phyloP scores from a whole-genome alignment of 2,797 vertebrate species.

The Aselliscus stoliczkanus region DNA sequence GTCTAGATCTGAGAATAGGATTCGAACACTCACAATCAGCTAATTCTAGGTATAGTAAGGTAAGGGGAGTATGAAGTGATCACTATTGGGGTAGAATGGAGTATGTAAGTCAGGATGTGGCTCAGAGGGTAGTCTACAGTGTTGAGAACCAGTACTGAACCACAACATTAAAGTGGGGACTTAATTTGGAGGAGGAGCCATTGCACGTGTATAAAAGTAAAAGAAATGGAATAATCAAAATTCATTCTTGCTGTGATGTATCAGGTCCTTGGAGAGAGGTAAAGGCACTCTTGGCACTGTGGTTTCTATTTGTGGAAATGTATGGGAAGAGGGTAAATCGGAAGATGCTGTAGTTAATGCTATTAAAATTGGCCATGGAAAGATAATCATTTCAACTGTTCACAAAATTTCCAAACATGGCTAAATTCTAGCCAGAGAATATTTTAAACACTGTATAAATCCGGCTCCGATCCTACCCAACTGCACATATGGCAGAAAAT shows the following conservation, averaged over 20 bases:
- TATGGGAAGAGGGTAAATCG: not conserved
- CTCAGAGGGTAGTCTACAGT: not conserved
- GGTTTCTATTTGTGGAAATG: not conserved
- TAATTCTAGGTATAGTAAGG: not conserved
- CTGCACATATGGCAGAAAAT: constrained; percentile 5
- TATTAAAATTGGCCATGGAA: not conserved
- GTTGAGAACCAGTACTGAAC: not conserved
- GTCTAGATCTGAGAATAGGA: not conserved
- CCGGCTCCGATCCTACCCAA: not conserved
- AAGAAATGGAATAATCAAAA: not conserved
- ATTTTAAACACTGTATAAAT: not conserved
- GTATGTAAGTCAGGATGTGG: not conserved
- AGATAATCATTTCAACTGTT: not conserved
- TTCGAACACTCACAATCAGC: not conserved
- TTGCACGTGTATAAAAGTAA: not conserved
- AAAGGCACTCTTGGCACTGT: not conserved
- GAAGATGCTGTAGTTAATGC: not conserved
- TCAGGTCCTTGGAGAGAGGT: not conserved
- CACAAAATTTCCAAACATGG: not conserved
- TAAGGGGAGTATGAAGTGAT: not conserved
- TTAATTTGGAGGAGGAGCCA: not conserved
- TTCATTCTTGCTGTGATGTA: not conserved
- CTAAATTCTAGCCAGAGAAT: constrained; percentile 20
- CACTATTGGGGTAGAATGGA: not conserved
- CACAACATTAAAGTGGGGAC: not conserved